Conservation (phyloP, 2,797 vertebrate species). For the Periparus ater region DNA sequence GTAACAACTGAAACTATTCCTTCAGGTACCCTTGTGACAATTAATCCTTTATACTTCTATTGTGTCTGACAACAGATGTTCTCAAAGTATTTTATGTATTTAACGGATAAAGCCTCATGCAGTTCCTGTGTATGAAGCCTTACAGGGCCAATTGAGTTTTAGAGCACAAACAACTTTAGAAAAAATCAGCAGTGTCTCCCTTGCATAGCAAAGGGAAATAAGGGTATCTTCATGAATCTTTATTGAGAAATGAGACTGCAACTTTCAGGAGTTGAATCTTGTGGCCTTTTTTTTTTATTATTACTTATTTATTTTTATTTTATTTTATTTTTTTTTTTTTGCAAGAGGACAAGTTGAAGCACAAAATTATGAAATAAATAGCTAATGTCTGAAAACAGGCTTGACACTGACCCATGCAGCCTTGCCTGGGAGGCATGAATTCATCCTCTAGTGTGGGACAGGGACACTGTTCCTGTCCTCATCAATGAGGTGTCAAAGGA, state of each 20-base stretch:
- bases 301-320: background rate
- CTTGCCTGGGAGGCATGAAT: accelerated
- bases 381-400: background rate
- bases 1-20: background rate
- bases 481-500: background rate
- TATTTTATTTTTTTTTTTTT: background rate
- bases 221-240: background rate
- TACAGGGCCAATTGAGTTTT: background rate
- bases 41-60: background rate
- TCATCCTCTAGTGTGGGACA: background rate
- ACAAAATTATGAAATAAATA: background rate
- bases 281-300: too few species aligned
- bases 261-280: background rate
- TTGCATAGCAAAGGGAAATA: background rate
- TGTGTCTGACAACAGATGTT: background rate
- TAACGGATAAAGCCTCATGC: background rate
- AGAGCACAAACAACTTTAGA: background rate
- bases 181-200: background rate
- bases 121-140: background rate
- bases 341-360: background rate
- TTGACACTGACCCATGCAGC: background rate
- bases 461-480: background rate
- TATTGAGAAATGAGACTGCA: background rate
- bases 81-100: background rate
- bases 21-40: background rate